Conservation (phyloP, 2,797 vertebrate species). For the Heteromormyrus szaboi region DNA sequence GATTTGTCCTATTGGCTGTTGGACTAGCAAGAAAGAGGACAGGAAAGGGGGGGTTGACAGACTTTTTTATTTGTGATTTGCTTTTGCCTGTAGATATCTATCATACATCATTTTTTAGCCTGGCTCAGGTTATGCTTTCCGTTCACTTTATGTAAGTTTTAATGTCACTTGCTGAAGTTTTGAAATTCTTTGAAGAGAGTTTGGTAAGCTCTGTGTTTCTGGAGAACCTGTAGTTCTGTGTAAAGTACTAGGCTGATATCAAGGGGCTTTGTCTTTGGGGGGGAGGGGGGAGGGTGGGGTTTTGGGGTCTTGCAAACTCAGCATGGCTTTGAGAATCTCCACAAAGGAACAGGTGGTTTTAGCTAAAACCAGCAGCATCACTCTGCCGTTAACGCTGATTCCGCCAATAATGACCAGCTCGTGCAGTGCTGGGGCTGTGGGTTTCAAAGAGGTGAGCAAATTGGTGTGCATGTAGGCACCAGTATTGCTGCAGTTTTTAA, state of each 20-base stretch:
- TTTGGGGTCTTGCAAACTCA: neutral
- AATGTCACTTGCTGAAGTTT: neutral
- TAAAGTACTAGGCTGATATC: neutral
- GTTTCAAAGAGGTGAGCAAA: neutral
- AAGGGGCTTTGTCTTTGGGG: neutral
- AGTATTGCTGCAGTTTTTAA: neutral
- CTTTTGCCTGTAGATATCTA: neutral
- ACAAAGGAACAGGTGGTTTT: neutral
- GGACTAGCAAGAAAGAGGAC: constrained; percentile 14
- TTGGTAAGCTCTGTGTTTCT: neutral
- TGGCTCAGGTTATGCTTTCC: neutral
- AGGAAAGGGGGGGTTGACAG: neutral
- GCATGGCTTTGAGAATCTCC: neutral
- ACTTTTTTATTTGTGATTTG: constrained; percentile 3
- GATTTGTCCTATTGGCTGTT: constrained; percentile 20
- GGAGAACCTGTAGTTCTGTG: neutral
- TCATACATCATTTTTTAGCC: neutral
- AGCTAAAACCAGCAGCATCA: neutral
- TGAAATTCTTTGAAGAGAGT: neutral
- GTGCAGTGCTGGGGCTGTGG: neutral
- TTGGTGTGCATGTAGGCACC: neutral
- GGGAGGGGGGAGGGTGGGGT: neutral
- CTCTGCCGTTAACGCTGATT: neutral
- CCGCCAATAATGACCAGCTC: neutral
- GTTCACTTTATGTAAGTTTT: neutral